These are phyloP conservation scores for Tinea pellionella DNA, from an alignment of 2,888 invertebrate genomes.

Conservation along the genomic window DNA sequence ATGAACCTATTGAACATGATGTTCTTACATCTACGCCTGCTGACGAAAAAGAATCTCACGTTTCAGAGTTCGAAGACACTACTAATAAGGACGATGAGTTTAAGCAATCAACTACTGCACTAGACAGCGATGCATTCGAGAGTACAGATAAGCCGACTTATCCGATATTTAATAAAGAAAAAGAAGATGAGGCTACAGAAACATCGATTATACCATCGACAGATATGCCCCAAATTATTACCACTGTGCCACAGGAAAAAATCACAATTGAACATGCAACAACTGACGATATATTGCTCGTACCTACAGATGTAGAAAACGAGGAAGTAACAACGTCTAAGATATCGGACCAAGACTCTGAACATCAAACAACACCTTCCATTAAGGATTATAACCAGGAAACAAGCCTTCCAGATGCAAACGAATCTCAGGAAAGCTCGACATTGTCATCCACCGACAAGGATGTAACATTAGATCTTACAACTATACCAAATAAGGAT, in stretches of 20 bases:
- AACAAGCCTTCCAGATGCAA: background rate
- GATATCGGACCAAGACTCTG: background rate
- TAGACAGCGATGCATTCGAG: background rate
- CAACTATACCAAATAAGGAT: constrained; percentile 13
- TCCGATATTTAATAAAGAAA: background rate
- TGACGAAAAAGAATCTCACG: constrained; percentile 17
- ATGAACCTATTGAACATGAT: constrained; percentile 19
- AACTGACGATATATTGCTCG: constrained; percentile 16
- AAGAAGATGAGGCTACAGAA: background rate
- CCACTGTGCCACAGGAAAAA: constrained; percentile 18
- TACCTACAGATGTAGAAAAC: background rate
- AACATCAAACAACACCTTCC: background rate
- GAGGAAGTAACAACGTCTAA: constrained; percentile 15
- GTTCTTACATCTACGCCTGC: constrained; percentile 12
- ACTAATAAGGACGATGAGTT: constrained; percentile 15
- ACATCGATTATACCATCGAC: background rate
- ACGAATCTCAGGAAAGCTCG: background rate
- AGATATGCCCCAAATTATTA: background rate
- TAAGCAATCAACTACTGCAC: background rate
- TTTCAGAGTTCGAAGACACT: constrained; percentile 17
- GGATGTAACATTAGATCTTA: background rate
- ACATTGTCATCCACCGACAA: background rate
- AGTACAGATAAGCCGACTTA: background rate
- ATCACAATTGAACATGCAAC: constrained; percentile 15
- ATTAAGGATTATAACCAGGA: background rate